A percentile compares a stretch with the other conserved stretches of the same genome.
Conservation (phyloP, 2,888 invertebrate genomes). For the Nasonovia ribisnigri region DNA sequence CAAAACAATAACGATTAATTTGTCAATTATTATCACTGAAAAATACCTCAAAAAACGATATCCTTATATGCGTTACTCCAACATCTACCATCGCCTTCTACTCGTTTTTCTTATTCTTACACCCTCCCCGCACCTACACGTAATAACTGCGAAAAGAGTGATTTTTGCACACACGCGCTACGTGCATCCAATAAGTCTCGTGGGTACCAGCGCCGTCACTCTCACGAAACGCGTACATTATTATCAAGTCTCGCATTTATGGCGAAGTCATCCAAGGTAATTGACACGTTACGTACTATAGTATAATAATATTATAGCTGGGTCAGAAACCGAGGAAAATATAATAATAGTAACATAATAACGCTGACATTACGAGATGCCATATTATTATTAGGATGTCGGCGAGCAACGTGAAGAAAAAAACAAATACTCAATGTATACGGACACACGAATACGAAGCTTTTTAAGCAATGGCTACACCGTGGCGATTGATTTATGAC, state of each 20-base stretch:
- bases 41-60: neutral
- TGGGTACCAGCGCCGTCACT: neutral
- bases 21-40: neutral
- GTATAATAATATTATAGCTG: neutral
- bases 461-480: neutral
- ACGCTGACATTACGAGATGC: neutral
- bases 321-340: conserved; percentile 8
- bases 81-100: neutral
- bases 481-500: neutral
- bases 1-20: neutral
- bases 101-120: neutral
- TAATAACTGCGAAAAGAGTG: neutral
- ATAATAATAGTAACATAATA: conserved; percentile 9
- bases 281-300: conserved; percentile 6
- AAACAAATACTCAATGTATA: neutral
- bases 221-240: conserved; percentile 11
- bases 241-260: neutral
- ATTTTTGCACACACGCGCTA: neutral
- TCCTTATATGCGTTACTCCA: neutral
- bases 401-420: neutral
- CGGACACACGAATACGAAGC: neutral
- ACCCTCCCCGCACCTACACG: neutral
- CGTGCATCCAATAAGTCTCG: neutral
- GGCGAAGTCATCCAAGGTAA: conserved; percentile 56
- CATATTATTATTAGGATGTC: neutral